phyloP scores from a whole-genome alignment of 1,140 invertebrate genomes.

The Lysiphlebus fabarum region DNA sequence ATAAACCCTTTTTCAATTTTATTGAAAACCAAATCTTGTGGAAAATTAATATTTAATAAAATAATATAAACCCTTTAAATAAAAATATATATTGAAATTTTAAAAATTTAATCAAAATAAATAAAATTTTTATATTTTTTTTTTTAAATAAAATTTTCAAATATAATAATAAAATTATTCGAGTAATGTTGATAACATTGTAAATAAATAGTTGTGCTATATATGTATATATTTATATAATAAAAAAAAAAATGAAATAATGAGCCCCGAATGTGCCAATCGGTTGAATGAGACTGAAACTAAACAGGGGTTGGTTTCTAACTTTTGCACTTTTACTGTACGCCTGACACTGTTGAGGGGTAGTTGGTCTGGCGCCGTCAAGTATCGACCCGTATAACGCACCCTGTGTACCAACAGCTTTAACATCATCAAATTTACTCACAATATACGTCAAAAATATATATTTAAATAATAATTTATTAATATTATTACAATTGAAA shows the following conservation, averaged over 20 bases:
- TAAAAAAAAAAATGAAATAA: slow-evolving; percentile 2
- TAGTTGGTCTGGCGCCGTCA: slow-evolving; percentile 32
- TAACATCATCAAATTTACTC: too few relatives aligned
- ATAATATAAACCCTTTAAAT: neutral
- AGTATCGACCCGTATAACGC: slow-evolving; percentile 36
- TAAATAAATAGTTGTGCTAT: neutral
- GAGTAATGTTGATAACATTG: neutral
- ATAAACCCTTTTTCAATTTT: slow-evolving; percentile 6
- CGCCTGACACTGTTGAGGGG: slow-evolving; percentile 29
- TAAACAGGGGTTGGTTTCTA: slow-evolving; percentile 28
- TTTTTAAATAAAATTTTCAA: too few relatives aligned
- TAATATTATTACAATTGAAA: too few relatives aligned
- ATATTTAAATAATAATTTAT: too few relatives aligned
- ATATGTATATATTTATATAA: too few relatives aligned
- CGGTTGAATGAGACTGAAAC: slow-evolving; percentile 24
- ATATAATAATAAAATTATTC: too few relatives aligned
- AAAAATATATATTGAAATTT: neutral
- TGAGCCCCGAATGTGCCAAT: slow-evolving; percentile 22
- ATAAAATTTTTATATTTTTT: too few relatives aligned
- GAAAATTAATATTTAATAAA: slow-evolving; percentile 6
- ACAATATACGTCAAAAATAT: too few relatives aligned
- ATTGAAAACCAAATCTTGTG: slow-evolving; percentile 8
- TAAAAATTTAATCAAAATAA: neutral
- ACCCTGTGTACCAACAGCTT: slow-evolving; percentile 1
- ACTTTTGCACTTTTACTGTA: slow-evolving; percentile 25